Evolutionary conservation across 2,888 invertebrate genomes (phyloP).

Genomic region (Folsomia candida): DNA sequence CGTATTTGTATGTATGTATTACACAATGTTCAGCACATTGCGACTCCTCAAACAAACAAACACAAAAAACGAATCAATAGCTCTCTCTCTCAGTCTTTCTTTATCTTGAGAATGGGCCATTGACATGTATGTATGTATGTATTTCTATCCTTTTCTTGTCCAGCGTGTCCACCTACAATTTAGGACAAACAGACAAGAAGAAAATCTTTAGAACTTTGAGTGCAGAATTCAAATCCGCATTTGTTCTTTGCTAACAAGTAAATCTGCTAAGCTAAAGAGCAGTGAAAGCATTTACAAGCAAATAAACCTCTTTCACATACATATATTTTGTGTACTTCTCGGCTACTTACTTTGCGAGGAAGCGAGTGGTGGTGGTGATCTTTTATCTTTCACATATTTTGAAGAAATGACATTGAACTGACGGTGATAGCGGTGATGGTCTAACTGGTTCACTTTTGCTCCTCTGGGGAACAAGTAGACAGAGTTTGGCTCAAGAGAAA

Average conservation of each 20-base stretch:
- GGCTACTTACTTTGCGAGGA: too few species aligned
- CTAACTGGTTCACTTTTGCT: background rate
- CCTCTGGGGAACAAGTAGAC: background rate
- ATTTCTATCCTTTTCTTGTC: background rate
- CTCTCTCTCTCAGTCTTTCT: background rate
- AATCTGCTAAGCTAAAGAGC: too few species aligned
- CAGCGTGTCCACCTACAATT: background rate
- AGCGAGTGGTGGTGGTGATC: too few species aligned
- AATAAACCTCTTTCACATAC: too few species aligned
- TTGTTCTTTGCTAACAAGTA: background rate
- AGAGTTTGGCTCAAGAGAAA: background rate
- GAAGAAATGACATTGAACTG: background rate
- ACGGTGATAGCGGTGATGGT: background rate
- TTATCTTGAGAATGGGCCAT: background rate
- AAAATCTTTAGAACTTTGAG: background rate
- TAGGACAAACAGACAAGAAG: background rate
- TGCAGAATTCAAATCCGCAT: background rate
- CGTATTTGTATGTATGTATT: background rate
- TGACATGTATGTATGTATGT: background rate
- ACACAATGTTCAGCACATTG: background rate
- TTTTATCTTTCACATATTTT: background rate
- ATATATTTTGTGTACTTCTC: too few species aligned
- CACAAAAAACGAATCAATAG: slow-evolving; percentile 5
- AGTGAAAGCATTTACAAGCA: too few species aligned
- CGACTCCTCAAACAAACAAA: background rate